Percentiles rank a stretch among this genome's conserved stretches.
Evolutionary conservation across 2,797 vertebrate genomes (phyloP).

Genomic region (Poecilia wingei): DNA sequence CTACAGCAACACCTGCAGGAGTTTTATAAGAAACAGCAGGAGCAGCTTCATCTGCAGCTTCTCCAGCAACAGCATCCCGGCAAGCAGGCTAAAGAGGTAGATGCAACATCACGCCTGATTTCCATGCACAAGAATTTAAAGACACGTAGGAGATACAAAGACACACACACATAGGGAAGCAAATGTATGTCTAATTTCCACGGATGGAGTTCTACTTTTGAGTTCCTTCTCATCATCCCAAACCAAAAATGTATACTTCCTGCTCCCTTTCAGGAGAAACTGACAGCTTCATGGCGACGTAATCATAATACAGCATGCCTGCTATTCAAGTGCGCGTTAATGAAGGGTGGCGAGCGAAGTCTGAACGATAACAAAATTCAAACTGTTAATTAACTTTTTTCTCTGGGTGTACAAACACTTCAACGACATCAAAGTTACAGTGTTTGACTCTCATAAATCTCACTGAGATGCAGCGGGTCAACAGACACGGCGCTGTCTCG

Average conservation of each 20-base stretch:
- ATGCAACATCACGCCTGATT: background rate
- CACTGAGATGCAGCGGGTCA: slow-evolving; percentile 86
- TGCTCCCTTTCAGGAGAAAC: background rate
- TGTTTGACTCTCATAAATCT: slow-evolving; percentile 93
- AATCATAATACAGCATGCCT: background rate
- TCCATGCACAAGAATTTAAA: slow-evolving; percentile 1
- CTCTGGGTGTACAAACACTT: slow-evolving; percentile 74
- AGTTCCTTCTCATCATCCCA: background rate
- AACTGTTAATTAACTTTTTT: slow-evolving; percentile 90
- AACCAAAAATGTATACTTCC: background rate
- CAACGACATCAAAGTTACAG: slow-evolving; percentile 80
- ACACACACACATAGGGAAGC: background rate
- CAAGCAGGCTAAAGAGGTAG: slow-evolving; percentile 97
- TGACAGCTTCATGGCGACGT: background rate
- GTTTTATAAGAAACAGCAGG: slow-evolving; percentile 99
- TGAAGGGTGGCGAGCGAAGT: slow-evolving; percentile 11
- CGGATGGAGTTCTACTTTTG: background rate
- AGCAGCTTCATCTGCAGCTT: slow-evolving; percentile 99
- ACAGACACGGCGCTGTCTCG: slow-evolving; percentile 54
- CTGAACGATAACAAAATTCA: slow-evolving; percentile 70
- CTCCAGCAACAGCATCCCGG: slow-evolving; percentile 97
- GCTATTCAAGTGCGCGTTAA: slow-evolving; percentile 13
- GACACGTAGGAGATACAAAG: background rate
- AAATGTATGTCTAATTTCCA: background rate
- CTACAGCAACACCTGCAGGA: slow-evolving; percentile 99